A percentile compares a stretch with the other conserved stretches of the same genome.
Conservation (phyloP, 2,113 vertebrate species). For the Paracanthobrama guichenoti region DNA sequence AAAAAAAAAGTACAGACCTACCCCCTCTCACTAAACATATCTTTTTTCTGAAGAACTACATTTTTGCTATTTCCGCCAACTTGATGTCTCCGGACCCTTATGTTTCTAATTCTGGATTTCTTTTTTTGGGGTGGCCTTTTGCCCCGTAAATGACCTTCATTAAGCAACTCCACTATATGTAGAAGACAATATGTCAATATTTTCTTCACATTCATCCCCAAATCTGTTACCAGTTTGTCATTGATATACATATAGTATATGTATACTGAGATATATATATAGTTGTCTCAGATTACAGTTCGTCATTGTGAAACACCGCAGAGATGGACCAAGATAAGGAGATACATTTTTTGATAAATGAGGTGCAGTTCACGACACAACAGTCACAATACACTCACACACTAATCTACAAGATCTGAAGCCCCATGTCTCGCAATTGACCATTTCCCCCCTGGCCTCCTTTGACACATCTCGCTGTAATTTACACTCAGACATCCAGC, state of each 20-base stretch:
- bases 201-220: background rate
- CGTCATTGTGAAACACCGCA: background rate
- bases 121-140: background rate
- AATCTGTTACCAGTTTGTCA: background rate
- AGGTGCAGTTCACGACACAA: background rate
- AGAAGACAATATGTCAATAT: background rate
- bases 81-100: background rate
- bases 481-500: slow-evolving; percentile 35
- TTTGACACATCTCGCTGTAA: slow-evolving; percentile 57
- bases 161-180: background rate
- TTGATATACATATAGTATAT: background rate
- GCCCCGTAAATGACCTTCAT: background rate
- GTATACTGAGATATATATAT: background rate
- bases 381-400: background rate
- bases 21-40: slow-evolving; percentile 26
- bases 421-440: background rate
- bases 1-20: slow-evolving; percentile 32
- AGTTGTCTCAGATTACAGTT: slow-evolving; percentile 2
- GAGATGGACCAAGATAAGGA: background rate
- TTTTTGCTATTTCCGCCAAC: slow-evolving; percentile 10
- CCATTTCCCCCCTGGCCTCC: background rate
- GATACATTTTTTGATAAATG: background rate
- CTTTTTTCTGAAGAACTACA: slow-evolving; percentile 35
- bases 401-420: background rate
- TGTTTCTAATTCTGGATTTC: background rate